These are phyloP conservation scores for Cavia porcellus DNA, from an alignment of 2,113 vertebrate species.

Conservation along the genomic window DNA sequence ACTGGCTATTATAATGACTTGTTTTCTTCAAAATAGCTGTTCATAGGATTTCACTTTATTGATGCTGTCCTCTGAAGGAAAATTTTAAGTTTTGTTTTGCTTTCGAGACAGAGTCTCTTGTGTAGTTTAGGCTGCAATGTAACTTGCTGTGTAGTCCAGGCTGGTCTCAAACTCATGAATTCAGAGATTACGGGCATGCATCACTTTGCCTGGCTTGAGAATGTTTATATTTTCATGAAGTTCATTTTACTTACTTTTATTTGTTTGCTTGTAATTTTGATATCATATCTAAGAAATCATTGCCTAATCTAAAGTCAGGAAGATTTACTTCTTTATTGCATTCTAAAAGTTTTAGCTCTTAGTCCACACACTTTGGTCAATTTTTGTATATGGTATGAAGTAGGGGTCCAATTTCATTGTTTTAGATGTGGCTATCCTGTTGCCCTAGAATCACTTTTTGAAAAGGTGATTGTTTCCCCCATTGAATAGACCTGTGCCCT, in stretches of 20 bases:
- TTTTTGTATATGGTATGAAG: slow-evolving; percentile 9
- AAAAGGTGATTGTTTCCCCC: not conserved
- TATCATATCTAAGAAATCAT: not conserved
- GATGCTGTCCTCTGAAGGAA: not conserved
- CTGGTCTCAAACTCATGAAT: not conserved
- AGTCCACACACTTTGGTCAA: not conserved
- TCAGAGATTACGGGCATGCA: not conserved
- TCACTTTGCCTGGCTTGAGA: not conserved
- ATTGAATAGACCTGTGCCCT: not conserved
- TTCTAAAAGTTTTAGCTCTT: slow-evolving; percentile 17
- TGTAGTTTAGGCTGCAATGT: not conserved
- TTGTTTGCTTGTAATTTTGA: slow-evolving; percentile 1
- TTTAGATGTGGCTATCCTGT: not conserved
- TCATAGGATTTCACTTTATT: not conserved
- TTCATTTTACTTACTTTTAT: not conserved
- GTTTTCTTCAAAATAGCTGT: no score
- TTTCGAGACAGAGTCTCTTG: not conserved
- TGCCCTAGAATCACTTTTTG: not conserved
- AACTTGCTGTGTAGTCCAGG: not conserved
- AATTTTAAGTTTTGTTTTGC: not conserved
- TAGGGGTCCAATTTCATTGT: not conserved
- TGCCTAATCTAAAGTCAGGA: not conserved
- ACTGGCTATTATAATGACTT: no score
- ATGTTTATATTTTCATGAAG: not conserved
- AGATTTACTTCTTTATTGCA: not conserved